A percentile compares a stretch with the other conserved stretches of the same genome.
phyloP scores from a whole-genome alignment of 2,797 vertebrate genomes.

The Lacerta agilis region DNA sequence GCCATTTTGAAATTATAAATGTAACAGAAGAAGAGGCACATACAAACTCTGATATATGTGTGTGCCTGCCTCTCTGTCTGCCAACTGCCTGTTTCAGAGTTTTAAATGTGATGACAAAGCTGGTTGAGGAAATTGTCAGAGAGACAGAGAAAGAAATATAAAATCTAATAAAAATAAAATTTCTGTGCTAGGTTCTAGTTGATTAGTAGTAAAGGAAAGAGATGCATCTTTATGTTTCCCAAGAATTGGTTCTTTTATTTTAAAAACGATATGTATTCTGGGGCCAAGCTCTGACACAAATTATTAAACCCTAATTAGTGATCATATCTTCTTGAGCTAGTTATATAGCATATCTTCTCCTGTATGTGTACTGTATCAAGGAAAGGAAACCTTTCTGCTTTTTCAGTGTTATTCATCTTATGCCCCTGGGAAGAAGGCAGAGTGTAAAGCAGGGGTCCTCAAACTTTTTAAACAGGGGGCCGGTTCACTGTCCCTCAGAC shows the following conservation, averaged over 20 bases:
- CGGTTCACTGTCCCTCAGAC: too few relatives aligned
- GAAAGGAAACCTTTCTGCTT: neutral
- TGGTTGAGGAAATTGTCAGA: neutral
- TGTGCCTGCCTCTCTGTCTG: neutral
- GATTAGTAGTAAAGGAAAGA: neutral
- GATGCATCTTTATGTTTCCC: neutral
- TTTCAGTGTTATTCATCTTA: neutral
- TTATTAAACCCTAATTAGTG: neutral
- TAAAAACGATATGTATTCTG: neutral
- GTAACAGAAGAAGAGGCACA: neutral
- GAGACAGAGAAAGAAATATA: neutral
- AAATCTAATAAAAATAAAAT: neutral
- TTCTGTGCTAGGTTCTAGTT: neutral
- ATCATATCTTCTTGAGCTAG: neutral
- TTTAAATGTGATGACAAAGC: neutral
- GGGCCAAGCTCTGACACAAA: neutral
- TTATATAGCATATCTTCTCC: neutral
- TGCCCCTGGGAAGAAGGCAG: neutral
- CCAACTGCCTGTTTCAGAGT: neutral
- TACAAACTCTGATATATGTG: too few relatives aligned
- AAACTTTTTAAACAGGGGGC: too few relatives aligned
- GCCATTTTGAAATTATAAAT: neutral
- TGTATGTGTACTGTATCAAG: too few relatives aligned
- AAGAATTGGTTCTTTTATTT: neutral
- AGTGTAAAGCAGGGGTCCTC: too few relatives aligned